Percentiles rank a stretch among this genome's conserved stretches.
phyloP scores from a whole-genome alignment of 2,888 invertebrate genomes.

The Blastobasis lacticolella region DNA sequence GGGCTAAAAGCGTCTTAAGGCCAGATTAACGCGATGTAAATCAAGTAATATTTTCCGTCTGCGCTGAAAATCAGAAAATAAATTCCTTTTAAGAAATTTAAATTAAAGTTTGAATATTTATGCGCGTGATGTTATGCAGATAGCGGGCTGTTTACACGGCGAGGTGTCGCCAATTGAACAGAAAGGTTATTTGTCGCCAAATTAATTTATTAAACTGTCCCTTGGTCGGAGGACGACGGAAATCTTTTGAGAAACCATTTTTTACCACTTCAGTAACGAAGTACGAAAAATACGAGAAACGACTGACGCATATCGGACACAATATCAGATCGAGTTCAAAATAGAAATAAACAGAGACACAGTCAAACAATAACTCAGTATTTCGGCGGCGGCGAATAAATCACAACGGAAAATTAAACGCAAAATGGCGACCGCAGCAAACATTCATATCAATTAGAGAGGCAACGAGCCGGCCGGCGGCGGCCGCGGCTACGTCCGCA shows the following conservation, averaged over 20 bases:
- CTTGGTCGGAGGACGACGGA: background rate
- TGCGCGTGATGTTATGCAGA: slow-evolving; percentile 28
- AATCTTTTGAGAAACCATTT: too few relatives aligned
- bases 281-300: too few relatives aligned
- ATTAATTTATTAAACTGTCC: background rate
- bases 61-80: slow-evolving; percentile 1
- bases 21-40: background rate
- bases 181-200: slow-evolving; percentile 6
- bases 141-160: slow-evolving; percentile 17
- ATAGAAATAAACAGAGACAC: too few relatives aligned
- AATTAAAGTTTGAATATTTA: slow-evolving; percentile 34
- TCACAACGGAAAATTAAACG: background rate
- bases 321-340: too few relatives aligned
- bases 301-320: too few relatives aligned
- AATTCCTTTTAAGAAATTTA: slow-evolving; percentile 14
- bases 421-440: background rate
- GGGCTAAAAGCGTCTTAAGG: slow-evolving; percentile 5
- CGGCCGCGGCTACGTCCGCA: slow-evolving; percentile 25
- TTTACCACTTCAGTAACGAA: too few relatives aligned
- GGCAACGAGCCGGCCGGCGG: too few relatives aligned
- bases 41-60: background rate
- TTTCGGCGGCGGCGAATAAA: too few relatives aligned
- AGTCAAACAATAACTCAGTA: too few relatives aligned
- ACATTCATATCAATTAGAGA: slow-evolving; percentile 31
- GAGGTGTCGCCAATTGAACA: slow-evolving; percentile 21